These are phyloP conservation scores for Grapholita molesta DNA, from an alignment of 1,140 invertebrate genomes.

Conservation along the genomic window DNA sequence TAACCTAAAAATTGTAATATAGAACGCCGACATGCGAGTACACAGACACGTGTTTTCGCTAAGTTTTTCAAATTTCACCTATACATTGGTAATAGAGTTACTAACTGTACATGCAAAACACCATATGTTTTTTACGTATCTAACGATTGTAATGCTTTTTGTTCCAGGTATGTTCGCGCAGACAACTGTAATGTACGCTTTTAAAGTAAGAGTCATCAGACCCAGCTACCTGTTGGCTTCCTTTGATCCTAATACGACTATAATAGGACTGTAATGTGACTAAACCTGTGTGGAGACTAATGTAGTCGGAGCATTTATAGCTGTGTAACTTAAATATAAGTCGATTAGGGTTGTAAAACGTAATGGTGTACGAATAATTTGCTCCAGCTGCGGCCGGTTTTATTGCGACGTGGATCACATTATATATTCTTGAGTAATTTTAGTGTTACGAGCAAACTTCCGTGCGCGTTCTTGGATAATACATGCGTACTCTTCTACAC, in stretches of 20 bases:
- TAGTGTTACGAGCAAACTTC: neutral
- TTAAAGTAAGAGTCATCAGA: neutral
- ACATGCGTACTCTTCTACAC: no score
- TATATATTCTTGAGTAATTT: neutral
- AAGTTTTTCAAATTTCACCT: no score
- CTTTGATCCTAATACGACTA: slow-evolving; percentile 10
- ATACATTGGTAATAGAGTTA: no score
- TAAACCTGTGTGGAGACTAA: neutral
- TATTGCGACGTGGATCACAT: neutral
- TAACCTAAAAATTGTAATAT: no score
- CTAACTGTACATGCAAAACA: no score
- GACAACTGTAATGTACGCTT: neutral
- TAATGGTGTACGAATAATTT: neutral
- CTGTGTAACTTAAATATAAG: neutral
- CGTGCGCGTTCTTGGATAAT: neutral
- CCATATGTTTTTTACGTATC: no score
- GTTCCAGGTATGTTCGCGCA: slow-evolving; percentile 32
- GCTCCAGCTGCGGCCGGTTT: neutral
- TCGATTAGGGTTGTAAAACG: neutral
- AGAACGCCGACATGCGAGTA: no score
- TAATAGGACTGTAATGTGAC: slow-evolving; percentile 2
- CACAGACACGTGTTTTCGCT: no score
- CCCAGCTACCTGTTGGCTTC: neutral
- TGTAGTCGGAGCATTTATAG: neutral
- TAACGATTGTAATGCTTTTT: slow-evolving; percentile 19